These are phyloP conservation scores for Clarias macrocephalus DNA, from an alignment of 2,113 vertebrate genomes.

Conservation along the genomic window DNA sequence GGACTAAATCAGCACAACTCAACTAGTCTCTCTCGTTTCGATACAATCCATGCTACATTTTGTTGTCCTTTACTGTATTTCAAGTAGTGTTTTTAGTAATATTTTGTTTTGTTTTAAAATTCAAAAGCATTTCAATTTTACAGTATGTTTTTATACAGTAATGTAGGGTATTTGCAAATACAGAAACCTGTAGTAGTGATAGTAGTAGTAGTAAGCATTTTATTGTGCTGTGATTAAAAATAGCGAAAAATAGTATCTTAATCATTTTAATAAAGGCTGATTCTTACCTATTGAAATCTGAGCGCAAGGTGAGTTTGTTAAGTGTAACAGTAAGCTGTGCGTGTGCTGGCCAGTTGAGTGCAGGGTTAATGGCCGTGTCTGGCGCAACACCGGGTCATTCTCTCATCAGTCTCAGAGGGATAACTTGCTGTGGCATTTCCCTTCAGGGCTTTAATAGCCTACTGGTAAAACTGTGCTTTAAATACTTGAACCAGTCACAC, in stretches of 20 bases:
- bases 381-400: constrained; percentile 31
- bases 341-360: constrained; percentile 11
- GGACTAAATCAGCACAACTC: constrained; percentile 48
- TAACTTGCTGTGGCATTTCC: constrained; percentile 55
- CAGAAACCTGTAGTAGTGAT: not conserved
- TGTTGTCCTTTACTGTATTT: not conserved
- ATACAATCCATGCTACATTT: constrained; percentile 12
- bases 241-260: not conserved
- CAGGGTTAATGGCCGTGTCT: constrained; percentile 35
- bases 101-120: not conserved
- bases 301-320: constrained; percentile 25
- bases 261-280: constrained; percentile 4
- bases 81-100: not conserved
- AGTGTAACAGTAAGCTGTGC: constrained; percentile 22
- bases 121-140: not conserved
- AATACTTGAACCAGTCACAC: constrained; percentile 43
- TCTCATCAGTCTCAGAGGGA: constrained; percentile 46
- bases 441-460: constrained; percentile 58
- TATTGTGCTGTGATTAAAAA: not conserved
- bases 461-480: constrained; percentile 54
- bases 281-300: constrained; percentile 21
- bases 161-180: not conserved
- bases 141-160: not conserved
- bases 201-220: not conserved
- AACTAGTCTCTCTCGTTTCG: constrained; percentile 27